phyloP scores from a whole-genome alignment of 2,113 vertebrate genomes.

The Anseranas semipalmata region DNA sequence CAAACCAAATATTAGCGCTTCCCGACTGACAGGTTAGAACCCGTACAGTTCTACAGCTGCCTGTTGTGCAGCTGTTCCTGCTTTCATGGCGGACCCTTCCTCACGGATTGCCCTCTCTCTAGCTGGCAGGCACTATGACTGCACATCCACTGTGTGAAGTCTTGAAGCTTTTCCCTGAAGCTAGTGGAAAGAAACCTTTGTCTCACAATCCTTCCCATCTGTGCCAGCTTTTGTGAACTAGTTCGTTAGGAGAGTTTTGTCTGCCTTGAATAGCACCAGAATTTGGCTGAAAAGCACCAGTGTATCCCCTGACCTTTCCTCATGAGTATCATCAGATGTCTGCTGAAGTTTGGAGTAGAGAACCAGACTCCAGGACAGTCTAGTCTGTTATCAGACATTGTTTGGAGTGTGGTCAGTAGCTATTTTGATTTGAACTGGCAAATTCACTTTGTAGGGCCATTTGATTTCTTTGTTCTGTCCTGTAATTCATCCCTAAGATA shows the following conservation, averaged over 20 bases:
- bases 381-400: not conserved
- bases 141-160: no score
- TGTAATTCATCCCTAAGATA: not conserved
- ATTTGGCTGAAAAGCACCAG: not conserved
- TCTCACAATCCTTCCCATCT: not conserved
- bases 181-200: not conserved
- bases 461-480: not conserved
- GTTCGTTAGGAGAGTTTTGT: not conserved
- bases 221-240: not conserved
- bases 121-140: not conserved
- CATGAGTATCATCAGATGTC: not conserved
- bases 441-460: not conserved
- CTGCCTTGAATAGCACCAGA: not conserved
- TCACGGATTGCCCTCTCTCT: not conserved
- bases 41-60: not conserved
- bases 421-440: not conserved
- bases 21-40: not conserved
- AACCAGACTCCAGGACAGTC: not conserved
- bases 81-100: not conserved
- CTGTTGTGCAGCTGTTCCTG: accelerated
- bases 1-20: not conserved
- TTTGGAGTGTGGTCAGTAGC: accelerated
- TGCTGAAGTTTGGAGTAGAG: not conserved
- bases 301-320: not conserved
- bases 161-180: not conserved